Base-by-base conservation (phyloP, 1,140 invertebrate species). In the Polyergus mexicanus region DNA sequence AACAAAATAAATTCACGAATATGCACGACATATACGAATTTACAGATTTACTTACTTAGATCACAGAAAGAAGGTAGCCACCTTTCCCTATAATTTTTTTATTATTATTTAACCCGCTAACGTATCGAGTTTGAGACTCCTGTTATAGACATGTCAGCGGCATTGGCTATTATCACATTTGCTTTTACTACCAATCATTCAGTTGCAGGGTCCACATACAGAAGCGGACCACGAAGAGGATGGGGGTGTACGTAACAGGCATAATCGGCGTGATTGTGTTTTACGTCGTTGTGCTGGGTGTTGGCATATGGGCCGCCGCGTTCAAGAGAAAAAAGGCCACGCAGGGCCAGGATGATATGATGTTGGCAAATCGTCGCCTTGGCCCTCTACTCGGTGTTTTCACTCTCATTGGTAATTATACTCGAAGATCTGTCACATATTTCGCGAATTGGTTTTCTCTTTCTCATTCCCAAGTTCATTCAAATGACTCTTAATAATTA, bases 381-480 rank as follows among this genome's bases (percentile, higher is more conserved):
- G 97, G 97, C 3, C 94, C 97, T n/a, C 94, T 97, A 78, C 97
- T 98, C n/a, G 97, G 97, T 13, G 96, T 97, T 78, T 97, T 97
- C 91, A 97, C 97, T 3, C 97, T 98, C 94, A 97, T 97, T 85
- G 97, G 97, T 97, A 94, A 95, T 92, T 92, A 75, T 41, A 35
- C 3, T 25, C 1, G 8, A 16, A 38, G 7, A n/a, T 19, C 5
- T 19, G 47, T 1, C 38, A 38, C 7, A 38, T 38, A 38, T 38
- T 38, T 38, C 7, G 7, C 38, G 38, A 38, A 38, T 38, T 38
- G 7, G 25, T 32, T 38, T 38, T 8, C 3, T 8, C 38, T 38
- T 38, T 38, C 7, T 32, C 32, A 32, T 32, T 7, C 6, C 7
- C 2, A 38, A 38, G 5, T 38, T 38, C 7, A 38, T 6, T 7